These are phyloP conservation scores for Danio rerio DNA, from an alignment of 2,113 vertebrate species.

Conservation along the genomic window GRCz12tu NC_133188.1:56072001-56072500, in stretches of 20 bases:
- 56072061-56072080: neutral
- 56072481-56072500: too few species aligned
- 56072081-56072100: too few species aligned
- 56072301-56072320: slow-evolving; percentile 43
- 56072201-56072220: neutral
- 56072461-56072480: too few species aligned
- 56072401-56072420: slow-evolving; percentile 48
- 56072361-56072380: slow-evolving; percentile 47
- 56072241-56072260: slow-evolving; percentile 17
- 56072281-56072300: slow-evolving; percentile 36
- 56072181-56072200: slow-evolving; percentile 25
- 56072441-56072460: neutral
- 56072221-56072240: neutral
- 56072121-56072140: neutral
- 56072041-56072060: neutral
- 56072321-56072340: slow-evolving; percentile 45
- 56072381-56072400: slow-evolving; percentile 38
- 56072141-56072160: neutral
- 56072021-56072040: neutral
- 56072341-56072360: slow-evolving; percentile 38
- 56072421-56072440: slow-evolving; percentile 29
- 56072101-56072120: neutral
- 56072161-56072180: slow-evolving; percentile 8
- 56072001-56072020: neutral
- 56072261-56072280: slow-evolving; percentile 48